Base-by-base conservation (phyloP, 2,797 vertebrate genomes). In the Taenioides sp. region DNA sequence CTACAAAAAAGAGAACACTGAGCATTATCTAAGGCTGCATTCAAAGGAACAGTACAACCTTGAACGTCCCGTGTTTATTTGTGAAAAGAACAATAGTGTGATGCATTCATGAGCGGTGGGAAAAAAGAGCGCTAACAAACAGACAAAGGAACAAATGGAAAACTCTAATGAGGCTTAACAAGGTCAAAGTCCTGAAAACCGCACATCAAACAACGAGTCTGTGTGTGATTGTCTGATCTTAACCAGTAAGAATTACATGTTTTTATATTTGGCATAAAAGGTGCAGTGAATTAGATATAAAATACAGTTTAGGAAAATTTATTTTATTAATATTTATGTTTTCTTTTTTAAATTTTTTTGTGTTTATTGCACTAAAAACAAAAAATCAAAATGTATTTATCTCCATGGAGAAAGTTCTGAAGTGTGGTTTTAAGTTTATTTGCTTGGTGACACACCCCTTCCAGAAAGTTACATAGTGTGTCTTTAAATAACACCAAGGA, bases 21-120 rank as follows among this genome's bases (percentile, higher is more conserved):
- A 2, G 7, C 25, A 67, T 67, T 55, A 55, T 34, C 20, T 17
- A 4, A 57, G 2, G 61, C 22, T 18, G 27, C 17, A 22, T 60
- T 70, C 16, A 65, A 61, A 28, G 20, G 23, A 69, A 71, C 7
- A 52, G 7, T 43, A 71, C 18, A 34, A 73, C 65, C 40, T 66
- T 63, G 61, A 65, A 40, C 3, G 2, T 58, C 63, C 47, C 34
- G 10, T 54, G 18, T 49, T 27, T 66, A 69, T 73, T 71, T 71
- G 31, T 67, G 1, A 0, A 59, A 31, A 12, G 47, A 58, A 67
- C 22, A 47, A 22, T 18, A 17, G n/a, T 23, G 3, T 37, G 16
- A 40, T 58, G 31, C 22, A 58, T 40, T 43, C 7, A 50, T 52
- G 49, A 66, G 64, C 16, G 12, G 23, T 27, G 64, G 23, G 25